Conservation (phyloP, 2,888 invertebrate species). For the Volucella inanis region DNA sequence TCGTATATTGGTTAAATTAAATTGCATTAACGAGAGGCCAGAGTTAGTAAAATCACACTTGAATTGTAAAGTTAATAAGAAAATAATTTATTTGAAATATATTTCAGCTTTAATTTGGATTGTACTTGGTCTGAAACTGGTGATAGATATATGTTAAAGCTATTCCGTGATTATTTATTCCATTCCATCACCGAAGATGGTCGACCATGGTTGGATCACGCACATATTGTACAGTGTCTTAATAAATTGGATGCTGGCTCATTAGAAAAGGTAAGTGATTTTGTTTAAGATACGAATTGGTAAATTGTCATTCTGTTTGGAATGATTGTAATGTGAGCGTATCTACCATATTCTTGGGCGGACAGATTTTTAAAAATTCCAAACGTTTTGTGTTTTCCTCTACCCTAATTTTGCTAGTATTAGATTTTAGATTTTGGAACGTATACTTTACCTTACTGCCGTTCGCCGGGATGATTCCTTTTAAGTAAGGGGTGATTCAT, state of each 20-base stretch:
- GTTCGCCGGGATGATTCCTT: no score
- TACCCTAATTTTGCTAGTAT: no score
- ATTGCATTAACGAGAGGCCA: slow-evolving; percentile 96
- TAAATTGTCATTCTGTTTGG: no score
- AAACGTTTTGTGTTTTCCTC: no score
- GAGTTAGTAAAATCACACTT: slow-evolving; percentile 87
- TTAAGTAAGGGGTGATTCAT: no score
- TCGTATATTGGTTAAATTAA: slow-evolving; percentile 94
- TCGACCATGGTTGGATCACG: slow-evolving; percentile 97
- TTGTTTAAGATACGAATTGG: no score
- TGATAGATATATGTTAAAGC: slow-evolving; percentile 98
- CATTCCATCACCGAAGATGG: slow-evolving; percentile 97
- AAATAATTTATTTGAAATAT: slow-evolving; percentile 20
- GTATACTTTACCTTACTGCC: no score
- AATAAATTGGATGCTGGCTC: slow-evolving; percentile 95
- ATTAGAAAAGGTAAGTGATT: slow-evolving; percentile 87
- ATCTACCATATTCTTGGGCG: no score
- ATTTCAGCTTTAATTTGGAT: slow-evolving; percentile 92
- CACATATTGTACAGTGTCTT: slow-evolving; percentile 95
- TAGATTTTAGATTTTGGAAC: no score
- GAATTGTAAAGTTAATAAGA: not conserved
- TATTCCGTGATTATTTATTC: slow-evolving; percentile 98
- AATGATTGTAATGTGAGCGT: no score
- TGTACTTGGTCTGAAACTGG: slow-evolving; percentile 98
- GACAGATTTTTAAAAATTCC: no score